phyloP scores from a whole-genome alignment of 1,140 invertebrate species.

The Arctopsyche grandis region DNA sequence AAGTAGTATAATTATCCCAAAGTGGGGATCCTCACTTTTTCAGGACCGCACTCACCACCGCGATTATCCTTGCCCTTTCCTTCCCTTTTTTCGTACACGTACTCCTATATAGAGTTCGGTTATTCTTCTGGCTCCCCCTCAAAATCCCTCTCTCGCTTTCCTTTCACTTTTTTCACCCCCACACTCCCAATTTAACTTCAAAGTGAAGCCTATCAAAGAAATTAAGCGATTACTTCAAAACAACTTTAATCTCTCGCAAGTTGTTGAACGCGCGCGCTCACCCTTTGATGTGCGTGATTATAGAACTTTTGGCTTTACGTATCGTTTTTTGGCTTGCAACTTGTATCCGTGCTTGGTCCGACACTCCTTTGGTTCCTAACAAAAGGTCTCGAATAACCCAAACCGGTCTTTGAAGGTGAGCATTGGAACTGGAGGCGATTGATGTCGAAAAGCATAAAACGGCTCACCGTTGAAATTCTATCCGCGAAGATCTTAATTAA shows the following conservation, averaged over 20 bases:
- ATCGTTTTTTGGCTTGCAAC: constrained; percentile 28
- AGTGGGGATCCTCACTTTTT: background rate
- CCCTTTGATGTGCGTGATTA: constrained; percentile 43
- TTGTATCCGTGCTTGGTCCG: background rate
- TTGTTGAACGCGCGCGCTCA: constrained; percentile 12
- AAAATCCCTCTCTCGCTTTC: too few relatives aligned
- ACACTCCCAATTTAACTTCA: constrained; percentile 37
- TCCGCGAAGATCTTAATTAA: constrained; percentile 26
- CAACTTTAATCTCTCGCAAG: constrained; percentile 41
- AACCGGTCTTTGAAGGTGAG: background rate
- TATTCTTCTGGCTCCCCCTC: background rate
- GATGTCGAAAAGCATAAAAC: constrained; percentile 8
- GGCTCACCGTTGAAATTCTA: constrained; percentile 2
- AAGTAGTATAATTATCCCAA: constrained; percentile 16
- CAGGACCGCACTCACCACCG: background rate
- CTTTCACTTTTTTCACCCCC: background rate
- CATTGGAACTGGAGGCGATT: constrained; percentile 4
- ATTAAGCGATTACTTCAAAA: constrained; percentile 46
- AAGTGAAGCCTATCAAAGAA: constrained; percentile 41
- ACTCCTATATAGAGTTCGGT: background rate
- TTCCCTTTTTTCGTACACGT: background rate
- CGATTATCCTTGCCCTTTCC: background rate
- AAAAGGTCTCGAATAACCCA: constrained; percentile 15
- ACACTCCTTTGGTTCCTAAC: background rate
- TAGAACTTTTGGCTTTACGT: constrained; percentile 40